Base-by-base conservation (phyloP, 2,113 vertebrate genomes). In the Gymnocephalus cernua region DNA sequence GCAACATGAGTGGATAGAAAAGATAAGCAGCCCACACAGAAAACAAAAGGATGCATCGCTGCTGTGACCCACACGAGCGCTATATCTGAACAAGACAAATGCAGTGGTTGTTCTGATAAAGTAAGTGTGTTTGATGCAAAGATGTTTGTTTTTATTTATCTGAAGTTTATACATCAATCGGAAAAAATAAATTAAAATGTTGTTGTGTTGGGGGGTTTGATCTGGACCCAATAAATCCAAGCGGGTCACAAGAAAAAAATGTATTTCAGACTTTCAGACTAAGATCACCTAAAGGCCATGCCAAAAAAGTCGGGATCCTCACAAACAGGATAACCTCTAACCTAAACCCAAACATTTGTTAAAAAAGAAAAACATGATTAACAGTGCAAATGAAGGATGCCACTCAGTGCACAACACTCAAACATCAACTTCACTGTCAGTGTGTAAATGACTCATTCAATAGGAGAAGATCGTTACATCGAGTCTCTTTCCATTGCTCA, bases 1-100 rank as follows among this genome's bases (percentile, higher is more conserved):
- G 74, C 87, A 83, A 89, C 41, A n/a, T 68, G 83, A 65, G 74
- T 53, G 68, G 79, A 87, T 78, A 61, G 63, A 84, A 58, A 68
- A 21, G 86, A 90, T 85, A 77, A 75, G 41, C 86, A 70, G 54
- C 85, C 85, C 67, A 86, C 90, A 74, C 86, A 71, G 54, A 82
- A 66, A 84, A 70, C 38, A 69, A 74, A 80, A 77, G 56, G 45
- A 71, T 21, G 54, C 23, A 2, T 53, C 2, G 56, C 65, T 71
- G n/a, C 62, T 72, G 78, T 35, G 78, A 85, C 71, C 65, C 57
- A 76, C 80, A 54, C 4, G 3, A 45, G 57, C 5, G 64, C 4
- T 71, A 16, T 53, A 47, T 76, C 54, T 58, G 65, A 79, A 69
- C 27, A 72, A 76, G 35, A 78, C 53, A 67, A 41, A n/a, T 21